These are phyloP conservation scores for Rosalia funebris DNA, from an alignment of 2,888 invertebrate species.

Conservation along the genomic window DNA sequence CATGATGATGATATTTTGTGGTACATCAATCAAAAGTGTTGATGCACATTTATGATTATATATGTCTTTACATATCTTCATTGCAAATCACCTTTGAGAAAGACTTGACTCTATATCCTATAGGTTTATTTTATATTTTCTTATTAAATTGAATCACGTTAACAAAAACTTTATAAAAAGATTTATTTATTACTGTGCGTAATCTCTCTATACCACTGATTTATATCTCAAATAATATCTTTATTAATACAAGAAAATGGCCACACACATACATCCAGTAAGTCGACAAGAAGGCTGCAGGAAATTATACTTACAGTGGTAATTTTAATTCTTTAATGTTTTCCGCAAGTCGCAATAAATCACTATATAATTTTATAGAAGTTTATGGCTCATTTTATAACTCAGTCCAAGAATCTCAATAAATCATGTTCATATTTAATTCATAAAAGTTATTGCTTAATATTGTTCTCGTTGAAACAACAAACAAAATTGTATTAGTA, in stretches of 20 bases:
- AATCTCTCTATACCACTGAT: neutral
- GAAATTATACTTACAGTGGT: neutral
- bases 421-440: constrained; percentile 14
- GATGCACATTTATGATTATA: too few species aligned
- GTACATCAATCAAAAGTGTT: too few species aligned
- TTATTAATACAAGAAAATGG: neutral
- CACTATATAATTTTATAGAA: constrained; percentile 10
- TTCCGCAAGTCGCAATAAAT: constrained; percentile 6
- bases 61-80: too few species aligned
- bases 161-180: too few species aligned
- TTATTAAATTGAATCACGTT: too few species aligned
- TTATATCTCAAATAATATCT: neutral
- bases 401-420: constrained; percentile 9
- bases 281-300: neutral
- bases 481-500: constrained; percentile 12
- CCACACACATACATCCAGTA: neutral
- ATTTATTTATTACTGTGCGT: neutral
- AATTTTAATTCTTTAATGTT: constrained; percentile 12
- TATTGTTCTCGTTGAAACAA: constrained; percentile 1
- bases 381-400: constrained; percentile 12
- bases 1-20: too few species aligned
- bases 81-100: too few species aligned
- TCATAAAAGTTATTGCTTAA: neutral
- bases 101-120: too few species aligned
- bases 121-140: too few species aligned